Percentiles rank a stretch among this genome's conserved stretches.
These are phyloP conservation scores for Abscondita cerata DNA, from an alignment of 2,888 invertebrate genomes.

Conservation along the genomic window DNA sequence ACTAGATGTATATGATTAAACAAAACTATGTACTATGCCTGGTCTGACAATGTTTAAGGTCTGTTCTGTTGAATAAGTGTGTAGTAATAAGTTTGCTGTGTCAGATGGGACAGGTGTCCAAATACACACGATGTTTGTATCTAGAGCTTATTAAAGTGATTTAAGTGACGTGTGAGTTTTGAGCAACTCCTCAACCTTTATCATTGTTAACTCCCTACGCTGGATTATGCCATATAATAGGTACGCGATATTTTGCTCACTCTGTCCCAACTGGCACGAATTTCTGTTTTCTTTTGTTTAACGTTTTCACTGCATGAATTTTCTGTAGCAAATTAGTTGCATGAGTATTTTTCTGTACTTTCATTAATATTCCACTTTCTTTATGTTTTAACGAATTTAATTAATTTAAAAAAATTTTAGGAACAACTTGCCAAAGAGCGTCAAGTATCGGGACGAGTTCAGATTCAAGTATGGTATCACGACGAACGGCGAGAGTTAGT, in stretches of 20 bases:
- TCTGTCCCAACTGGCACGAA: slow-evolving; percentile 67
- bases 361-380: neutral
- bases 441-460: slow-evolving; percentile 79
- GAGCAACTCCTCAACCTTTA: slow-evolving; percentile 33
- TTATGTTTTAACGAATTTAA: neutral
- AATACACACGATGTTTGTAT: slow-evolving; percentile 50
- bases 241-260: slow-evolving; percentile 50
- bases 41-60: slow-evolving; percentile 4
- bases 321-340: slow-evolving; percentile 1
- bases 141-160: slow-evolving; percentile 48
- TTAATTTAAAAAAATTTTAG: slow-evolving; percentile 55
- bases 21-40: slow-evolving; percentile 5
- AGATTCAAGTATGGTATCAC: slow-evolving; percentile 90
- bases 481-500: slow-evolving; percentile 82
- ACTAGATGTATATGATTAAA: neutral
- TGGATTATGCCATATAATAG: slow-evolving; percentile 49
- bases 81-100: slow-evolving; percentile 47
- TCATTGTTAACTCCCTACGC: slow-evolving; percentile 44
- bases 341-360: neutral
- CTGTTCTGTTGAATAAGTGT: slow-evolving; percentile 14
- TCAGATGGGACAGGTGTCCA: slow-evolving; percentile 60
- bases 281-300: slow-evolving; percentile 40
- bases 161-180: slow-evolving; percentile 39
- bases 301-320: slow-evolving; percentile 9
- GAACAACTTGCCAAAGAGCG: slow-evolving; percentile 78